Base-by-base conservation (phyloP, 92 coral and sea anemone species). In the Siderastrea siderea region DNA sequence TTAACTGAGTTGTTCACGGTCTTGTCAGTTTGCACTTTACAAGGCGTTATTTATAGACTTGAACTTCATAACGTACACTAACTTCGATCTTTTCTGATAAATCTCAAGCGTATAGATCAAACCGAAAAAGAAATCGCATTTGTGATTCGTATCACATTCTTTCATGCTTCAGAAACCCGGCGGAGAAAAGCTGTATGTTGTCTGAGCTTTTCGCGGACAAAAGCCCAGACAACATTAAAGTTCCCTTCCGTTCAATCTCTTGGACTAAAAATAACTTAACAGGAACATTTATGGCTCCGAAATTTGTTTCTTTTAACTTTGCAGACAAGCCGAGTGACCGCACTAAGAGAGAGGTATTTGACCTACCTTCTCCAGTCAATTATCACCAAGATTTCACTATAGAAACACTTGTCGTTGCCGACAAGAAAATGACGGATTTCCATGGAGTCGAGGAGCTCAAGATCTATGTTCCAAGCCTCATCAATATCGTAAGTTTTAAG, bases 351-450 rank as follows among this genome's bases (percentile, higher is more conserved):
- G 47, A 64, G 51, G 75, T 77, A 77, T 74, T 49, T 55, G 89
- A 68, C 11, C 45, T 78, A 52, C 84, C 89, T 5, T 71, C 85
- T 45, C 68, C 74, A 9, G 78, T 49, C 14, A 74, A 90, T 63
- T 68, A 52, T 55, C 66, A 47, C 49, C 44, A 64, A 9, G 68
- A 68, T 54, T 92, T 57, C 66, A 73, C 69, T 74, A 91, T 94
- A 52, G 96, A 94, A 65, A 66, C 96, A 13, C 84, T 91, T 13
- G 91, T 94, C n/a, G 96, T 94, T 4, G 92, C 86, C 10, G 96
- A 94, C 77, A 78, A 84, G 69, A 91, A 88, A 72, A 88, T 94
- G 96, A 76, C 90, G 1, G 81, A 80, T 57, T 91, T 78, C 71
- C 96, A 94, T 71, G 96, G 96, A 12, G 74, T 82, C 14, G 89